Percentiles rank a stretch among this genome's conserved stretches.
Evolutionary conservation across 2,888 invertebrate genomes (phyloP).

Genomic region (Trichogramma dendrolimi): DNA sequence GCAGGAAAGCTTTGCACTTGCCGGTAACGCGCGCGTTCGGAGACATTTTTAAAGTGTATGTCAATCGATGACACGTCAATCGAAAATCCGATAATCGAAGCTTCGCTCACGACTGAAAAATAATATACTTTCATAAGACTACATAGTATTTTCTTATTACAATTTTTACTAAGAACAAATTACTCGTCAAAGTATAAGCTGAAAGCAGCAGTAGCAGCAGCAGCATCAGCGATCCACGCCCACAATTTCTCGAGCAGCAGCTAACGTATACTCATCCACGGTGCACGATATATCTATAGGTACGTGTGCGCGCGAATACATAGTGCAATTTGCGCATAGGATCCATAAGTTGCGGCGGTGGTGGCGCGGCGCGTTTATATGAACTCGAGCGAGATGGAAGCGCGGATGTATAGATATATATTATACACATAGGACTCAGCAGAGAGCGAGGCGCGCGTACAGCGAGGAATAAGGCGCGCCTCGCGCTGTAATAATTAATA

Average conservation of each 20-base stretch:
- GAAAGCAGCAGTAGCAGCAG: too few relatives aligned
- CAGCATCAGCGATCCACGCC: too few relatives aligned
- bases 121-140: too few relatives aligned
- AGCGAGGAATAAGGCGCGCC: constrained; percentile 17
- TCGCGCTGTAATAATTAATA: constrained; percentile 50
- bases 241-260: constrained; percentile 2
- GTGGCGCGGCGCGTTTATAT: neutral
- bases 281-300: neutral
- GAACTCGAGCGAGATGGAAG: neutral
- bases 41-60: too few relatives aligned
- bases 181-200: too few relatives aligned
- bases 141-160: too few relatives aligned
- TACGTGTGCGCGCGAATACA: neutral
- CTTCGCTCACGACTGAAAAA: too few relatives aligned
- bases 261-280: neutral
- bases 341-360: neutral
- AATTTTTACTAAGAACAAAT: too few relatives aligned
- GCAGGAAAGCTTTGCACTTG: too few relatives aligned
- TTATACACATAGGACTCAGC: neutral
- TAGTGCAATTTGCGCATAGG: neutral
- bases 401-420: constrained; percentile 2
- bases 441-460: constrained; percentile 9
- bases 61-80: too few relatives aligned
- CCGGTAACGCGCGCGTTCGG: too few relatives aligned
- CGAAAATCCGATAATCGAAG: too few relatives aligned